Conservation (phyloP, 2,113 vertebrate genomes). For the Gila orcuttii region DNA sequence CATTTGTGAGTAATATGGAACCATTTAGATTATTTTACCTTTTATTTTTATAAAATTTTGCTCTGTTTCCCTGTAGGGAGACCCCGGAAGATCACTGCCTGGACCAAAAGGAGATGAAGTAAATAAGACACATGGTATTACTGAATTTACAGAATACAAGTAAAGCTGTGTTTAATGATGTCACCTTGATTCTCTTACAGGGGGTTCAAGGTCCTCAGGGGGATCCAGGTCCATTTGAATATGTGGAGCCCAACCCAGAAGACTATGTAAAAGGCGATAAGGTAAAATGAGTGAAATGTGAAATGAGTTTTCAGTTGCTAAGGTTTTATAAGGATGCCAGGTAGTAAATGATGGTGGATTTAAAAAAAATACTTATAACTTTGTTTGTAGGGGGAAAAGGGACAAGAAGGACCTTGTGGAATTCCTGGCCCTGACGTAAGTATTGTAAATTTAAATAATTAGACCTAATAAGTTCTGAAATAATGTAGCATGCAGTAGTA, state of each 20-base stretch:
- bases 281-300: slow-evolving; percentile 55
- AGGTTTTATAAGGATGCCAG: neutral
- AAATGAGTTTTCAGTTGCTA: neutral
- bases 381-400: slow-evolving; percentile 64
- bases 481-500: neutral
- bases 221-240: slow-evolving; percentile 70
- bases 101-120: slow-evolving; percentile 76
- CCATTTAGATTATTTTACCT: neutral
- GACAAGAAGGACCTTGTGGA: slow-evolving; percentile 64
- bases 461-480: neutral
- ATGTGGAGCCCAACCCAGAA: slow-evolving; percentile 68
- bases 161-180: neutral
- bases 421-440: slow-evolving; percentile 61
- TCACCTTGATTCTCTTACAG: slow-evolving; percentile 45
- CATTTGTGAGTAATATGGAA: neutral
- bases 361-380: neutral
- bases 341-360: neutral
- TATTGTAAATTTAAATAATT: neutral
- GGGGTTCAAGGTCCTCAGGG: slow-evolving; percentile 67
- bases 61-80: slow-evolving; percentile 62
- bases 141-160: neutral
- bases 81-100: slow-evolving; percentile 67
- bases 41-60: neutral
- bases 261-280: slow-evolving; percentile 73
- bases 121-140: neutral